phyloP scores from a whole-genome alignment of 2,888 invertebrate species.

The Xestia rhomboidea region DNA sequence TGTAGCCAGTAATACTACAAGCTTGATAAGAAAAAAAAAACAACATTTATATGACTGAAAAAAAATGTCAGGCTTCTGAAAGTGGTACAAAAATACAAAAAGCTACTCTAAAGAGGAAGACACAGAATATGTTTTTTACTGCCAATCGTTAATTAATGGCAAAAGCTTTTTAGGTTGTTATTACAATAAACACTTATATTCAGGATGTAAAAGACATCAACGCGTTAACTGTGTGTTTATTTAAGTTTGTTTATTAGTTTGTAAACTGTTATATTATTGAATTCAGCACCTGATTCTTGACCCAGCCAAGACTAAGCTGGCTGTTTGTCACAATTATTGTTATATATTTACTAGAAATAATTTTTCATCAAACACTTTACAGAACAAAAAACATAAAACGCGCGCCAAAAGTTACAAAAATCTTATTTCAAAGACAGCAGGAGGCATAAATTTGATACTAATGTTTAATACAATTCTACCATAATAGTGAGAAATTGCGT shows the following conservation, averaged over 20 bases:
- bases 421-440: conserved; percentile 35
- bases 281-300: neutral
- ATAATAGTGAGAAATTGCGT: conserved; percentile 37
- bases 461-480: conserved; percentile 35
- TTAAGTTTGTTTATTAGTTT: neutral
- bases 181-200: neutral
- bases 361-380: neutral
- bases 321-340: too few relatives aligned
- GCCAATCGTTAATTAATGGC: neutral
- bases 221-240: neutral
- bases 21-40: too few relatives aligned
- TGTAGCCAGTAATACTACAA: neutral
- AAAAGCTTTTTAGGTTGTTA: neutral
- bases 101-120: neutral
- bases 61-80: neutral
- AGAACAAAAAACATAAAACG: neutral
- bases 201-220: conserved; percentile 7
- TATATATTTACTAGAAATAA: neutral
- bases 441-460: conserved; percentile 33
- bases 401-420: conserved; percentile 22
- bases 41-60: too few relatives aligned
- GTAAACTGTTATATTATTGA: neutral
- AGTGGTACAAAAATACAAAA: neutral
- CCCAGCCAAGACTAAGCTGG: neutral
- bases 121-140: neutral